phyloP scores from a whole-genome alignment of 2,113 vertebrate species.

The Heterocephalus glaber region DNA sequence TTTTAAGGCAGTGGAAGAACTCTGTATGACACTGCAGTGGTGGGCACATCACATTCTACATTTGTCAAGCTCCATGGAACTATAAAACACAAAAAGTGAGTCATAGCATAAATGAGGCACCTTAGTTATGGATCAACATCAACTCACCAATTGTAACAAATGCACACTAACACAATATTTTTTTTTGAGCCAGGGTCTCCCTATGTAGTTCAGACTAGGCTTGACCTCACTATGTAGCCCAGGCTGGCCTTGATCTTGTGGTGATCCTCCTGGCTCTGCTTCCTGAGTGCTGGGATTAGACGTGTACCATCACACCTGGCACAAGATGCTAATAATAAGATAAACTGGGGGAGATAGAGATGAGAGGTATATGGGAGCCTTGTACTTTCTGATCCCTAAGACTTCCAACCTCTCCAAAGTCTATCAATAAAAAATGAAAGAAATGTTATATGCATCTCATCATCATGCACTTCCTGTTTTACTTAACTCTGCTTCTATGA shows the following conservation, averaged over 20 bases:
- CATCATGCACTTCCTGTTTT: not conserved
- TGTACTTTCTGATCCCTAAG: not conserved
- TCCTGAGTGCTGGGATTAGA: not conserved
- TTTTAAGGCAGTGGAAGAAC: not conserved
- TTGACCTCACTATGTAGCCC: not conserved
- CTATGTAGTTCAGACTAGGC: not conserved
- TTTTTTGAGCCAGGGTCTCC: not conserved
- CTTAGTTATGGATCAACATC: not conserved
- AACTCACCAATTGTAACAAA: not conserved
- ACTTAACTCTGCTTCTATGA: not conserved
- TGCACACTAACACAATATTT: not conserved
- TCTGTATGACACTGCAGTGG: not conserved
- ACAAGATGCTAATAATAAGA: not conserved
- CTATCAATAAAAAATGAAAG: not conserved
- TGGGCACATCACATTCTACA: not conserved
- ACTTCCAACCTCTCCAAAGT: not conserved
- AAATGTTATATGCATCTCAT: not conserved
- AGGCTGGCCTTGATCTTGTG: not conserved
- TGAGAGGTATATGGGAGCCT: not conserved
- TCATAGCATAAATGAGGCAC: no score
- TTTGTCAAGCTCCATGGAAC: no score
- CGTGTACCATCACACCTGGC: not conserved
- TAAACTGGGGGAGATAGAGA: not conserved
- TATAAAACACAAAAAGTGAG: not conserved
- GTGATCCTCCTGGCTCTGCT: not conserved